These are phyloP conservation scores for Drosophila tristis DNA, from an alignment of 1,140 invertebrate genomes.

Conservation along the genomic window DNA sequence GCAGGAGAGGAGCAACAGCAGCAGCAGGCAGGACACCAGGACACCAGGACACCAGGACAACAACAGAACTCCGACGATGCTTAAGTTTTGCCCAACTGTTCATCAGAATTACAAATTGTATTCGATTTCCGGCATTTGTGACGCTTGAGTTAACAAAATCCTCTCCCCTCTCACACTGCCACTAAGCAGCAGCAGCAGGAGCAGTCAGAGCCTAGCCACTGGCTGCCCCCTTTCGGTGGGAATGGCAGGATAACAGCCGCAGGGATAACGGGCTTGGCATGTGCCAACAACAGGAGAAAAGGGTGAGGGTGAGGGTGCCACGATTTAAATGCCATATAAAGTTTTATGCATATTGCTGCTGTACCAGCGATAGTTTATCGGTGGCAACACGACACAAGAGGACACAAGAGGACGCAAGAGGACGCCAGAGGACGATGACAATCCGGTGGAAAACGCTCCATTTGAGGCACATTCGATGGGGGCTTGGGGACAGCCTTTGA, in stretches of 20 bases:
- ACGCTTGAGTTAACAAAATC: conserved; percentile 78
- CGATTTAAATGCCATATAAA: conserved; percentile 80
- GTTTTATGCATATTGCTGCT: conserved; percentile 79
- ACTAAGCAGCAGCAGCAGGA: conserved; percentile 49
- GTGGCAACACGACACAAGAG: conserved; percentile 29
- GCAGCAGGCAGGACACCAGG: conserved; percentile 38
- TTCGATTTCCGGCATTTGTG: conserved; percentile 84
- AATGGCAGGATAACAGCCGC: conserved; percentile 19
- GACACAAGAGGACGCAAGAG: conserved; percentile 15
- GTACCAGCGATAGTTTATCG: conserved; percentile 54
- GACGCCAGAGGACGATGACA: conserved; percentile 30
- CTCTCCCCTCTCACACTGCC: no score
- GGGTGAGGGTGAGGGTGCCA: conserved; percentile 39
- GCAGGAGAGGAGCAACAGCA: conserved; percentile 8
- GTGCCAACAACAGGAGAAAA: neutral
- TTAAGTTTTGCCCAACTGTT: conserved; percentile 77
- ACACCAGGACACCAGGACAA: conserved; percentile 7
- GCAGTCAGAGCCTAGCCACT: conserved; percentile 21
- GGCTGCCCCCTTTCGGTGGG: neutral
- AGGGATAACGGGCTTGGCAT: conserved; percentile 7
- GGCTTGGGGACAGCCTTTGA: conserved; percentile 74
- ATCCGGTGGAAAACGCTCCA: conserved; percentile 51
- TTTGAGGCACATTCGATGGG: conserved; percentile 57
- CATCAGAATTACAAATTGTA: conserved; percentile 84
- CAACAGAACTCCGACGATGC: conserved; percentile 23